Percentiles rank a stretch among this genome's conserved stretches.
Evolutionary conservation across 2,797 vertebrate species (phyloP).

Genomic region (Urosaurus nigricauda): DNA sequence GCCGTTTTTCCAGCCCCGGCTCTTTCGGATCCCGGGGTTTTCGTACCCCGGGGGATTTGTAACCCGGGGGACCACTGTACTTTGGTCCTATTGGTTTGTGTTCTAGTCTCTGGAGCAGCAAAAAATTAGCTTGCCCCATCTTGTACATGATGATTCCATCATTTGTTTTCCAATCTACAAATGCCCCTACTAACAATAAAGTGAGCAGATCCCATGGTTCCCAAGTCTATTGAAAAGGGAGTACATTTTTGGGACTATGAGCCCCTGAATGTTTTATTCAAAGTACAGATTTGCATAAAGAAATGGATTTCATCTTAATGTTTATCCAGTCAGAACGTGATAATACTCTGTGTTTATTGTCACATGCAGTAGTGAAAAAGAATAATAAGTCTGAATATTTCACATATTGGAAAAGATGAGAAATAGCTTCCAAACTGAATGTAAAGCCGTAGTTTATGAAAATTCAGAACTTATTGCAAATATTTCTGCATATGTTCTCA

Average conservation of each 20-base stretch:
- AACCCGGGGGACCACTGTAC: too few species aligned
- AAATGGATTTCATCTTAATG: neutral
- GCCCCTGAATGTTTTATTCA: neutral
- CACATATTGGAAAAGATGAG: slow-evolving; percentile 8
- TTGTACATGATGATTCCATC: too few species aligned
- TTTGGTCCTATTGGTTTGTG: too few species aligned
- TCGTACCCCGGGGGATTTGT: too few species aligned
- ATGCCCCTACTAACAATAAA: too few species aligned
- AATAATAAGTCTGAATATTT: slow-evolving; percentile 23
- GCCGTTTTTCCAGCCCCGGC: too few species aligned
- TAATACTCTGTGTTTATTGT: slow-evolving; percentile 12
- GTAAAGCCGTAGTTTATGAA: slow-evolving; percentile 54
- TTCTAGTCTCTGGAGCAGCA: too few species aligned
- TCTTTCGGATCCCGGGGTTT: too few species aligned
- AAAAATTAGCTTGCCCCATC: too few species aligned
- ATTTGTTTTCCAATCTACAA: too few species aligned
- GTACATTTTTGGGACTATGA: neutral
- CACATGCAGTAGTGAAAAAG: neutral
- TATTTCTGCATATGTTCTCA: slow-evolving; percentile 39
- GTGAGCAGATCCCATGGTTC: too few species aligned
- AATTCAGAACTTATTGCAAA: slow-evolving; percentile 41
- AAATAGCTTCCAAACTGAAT: slow-evolving; percentile 15
- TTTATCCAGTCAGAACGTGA: slow-evolving; percentile 17
- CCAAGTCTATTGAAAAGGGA: neutral
- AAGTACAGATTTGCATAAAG: neutral